Base-by-base conservation (phyloP, 1,140 invertebrate genomes). In the Psilanteris sp. region DNA sequence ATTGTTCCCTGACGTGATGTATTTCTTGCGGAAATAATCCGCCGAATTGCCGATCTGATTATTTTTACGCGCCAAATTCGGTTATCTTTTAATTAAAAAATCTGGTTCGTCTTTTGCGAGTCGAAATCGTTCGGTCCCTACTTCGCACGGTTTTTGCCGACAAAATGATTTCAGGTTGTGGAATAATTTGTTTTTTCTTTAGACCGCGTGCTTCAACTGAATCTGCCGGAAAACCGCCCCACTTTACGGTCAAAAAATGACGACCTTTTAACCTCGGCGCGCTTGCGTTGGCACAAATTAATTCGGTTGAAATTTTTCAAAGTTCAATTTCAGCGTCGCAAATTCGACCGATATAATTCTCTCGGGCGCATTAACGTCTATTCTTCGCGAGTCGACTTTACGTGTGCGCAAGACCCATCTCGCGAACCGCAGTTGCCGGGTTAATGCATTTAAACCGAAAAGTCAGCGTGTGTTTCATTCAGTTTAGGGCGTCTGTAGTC, bases 391-490 rank as follows among this genome's bases (percentile, higher is more conserved):
- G 26, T 36, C 59, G 66, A 50, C 9, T 64, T 44, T 16, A 18
- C 18, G 37, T n/a, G 16, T 8, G 39, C 10, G 37, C 26, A n/a
- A n/a, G 36, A 55, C 10, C 39, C 11, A 32, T 59, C 29, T 29
- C 52, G 43, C 39, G 39, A 41, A 9, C 52, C 41, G 9, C 62
- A 67, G 31, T 24, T 46, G 4, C 9, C 3, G 6, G 16, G 34
- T 64, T 64, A 52, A 64, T 64, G 46, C 59, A 43, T 43, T 67
- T 61, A 70, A 59, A 13, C 18, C 18, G 26, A 52, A 52, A n/a
- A 70, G 26, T 70, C 66, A 27, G 52, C 66, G 66, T 52, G 27
- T 61, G 66, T 59, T 70, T 59, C 54, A 54, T 71, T 44, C 3
- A 61, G 52, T 43, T 70, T 59, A 48, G 27, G 27, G 34, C 41